Percentiles rank a stretch among this genome's conserved stretches.
phyloP scores from a whole-genome alignment of 2,797 vertebrate species.

The Artibeus jamaicensis region DNA sequence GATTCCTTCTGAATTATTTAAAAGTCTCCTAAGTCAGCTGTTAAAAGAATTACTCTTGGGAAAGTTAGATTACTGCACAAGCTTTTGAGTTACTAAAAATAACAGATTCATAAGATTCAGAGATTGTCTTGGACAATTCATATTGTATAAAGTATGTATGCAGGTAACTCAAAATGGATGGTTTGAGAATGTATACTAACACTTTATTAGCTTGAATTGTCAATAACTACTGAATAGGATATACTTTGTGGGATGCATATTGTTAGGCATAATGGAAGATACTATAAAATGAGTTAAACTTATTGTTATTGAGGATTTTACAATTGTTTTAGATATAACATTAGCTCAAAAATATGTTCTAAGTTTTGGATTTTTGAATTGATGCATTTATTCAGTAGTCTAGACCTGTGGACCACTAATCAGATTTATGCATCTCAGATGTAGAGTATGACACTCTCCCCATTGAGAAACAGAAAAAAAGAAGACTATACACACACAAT shows the following conservation, averaged over 20 bases:
- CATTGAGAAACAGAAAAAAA: background rate
- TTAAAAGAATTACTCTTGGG: background rate
- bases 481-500: background rate
- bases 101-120: background rate
- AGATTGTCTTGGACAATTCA: background rate
- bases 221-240: background rate
- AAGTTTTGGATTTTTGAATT: background rate
- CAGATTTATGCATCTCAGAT: background rate
- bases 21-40: background rate
- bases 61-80: background rate
- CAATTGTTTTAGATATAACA: constrained; percentile 9
- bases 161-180: background rate
- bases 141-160: background rate
- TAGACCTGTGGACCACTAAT: background rate
- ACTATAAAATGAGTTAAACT: background rate
- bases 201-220: background rate
- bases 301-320: background rate
- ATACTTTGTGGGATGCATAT: background rate
- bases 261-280: background rate
- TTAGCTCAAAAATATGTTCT: background rate
- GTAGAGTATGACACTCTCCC: background rate
- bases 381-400: background rate
- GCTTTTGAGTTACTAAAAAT: background rate
- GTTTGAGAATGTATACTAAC: background rate
- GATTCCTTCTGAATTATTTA: background rate